Evolutionary conservation across 2,888 invertebrate species (phyloP).

Genomic region (Lithophane leautieri): DNA sequence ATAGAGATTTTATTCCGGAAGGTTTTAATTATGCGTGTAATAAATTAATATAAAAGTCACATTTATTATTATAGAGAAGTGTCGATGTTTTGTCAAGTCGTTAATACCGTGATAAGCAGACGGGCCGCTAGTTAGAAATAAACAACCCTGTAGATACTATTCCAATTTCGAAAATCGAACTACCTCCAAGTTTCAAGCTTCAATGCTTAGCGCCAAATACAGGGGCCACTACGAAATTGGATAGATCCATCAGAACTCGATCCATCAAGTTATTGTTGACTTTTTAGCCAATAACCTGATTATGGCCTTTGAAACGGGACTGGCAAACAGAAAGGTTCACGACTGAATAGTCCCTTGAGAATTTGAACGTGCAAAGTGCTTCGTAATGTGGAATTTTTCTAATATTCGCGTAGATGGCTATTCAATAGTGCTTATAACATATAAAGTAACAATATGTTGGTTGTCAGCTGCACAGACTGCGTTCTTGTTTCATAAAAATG

Average conservation of each 20-base stretch:
- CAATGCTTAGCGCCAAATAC: slow-evolving; percentile 38
- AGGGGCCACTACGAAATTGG: slow-evolving; percentile 49
- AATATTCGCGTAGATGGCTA: background rate
- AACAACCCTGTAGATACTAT: background rate
- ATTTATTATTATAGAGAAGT: background rate
- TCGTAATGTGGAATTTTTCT: slow-evolving; percentile 6
- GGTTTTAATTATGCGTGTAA: too few species aligned
- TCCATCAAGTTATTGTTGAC: slow-evolving; percentile 63
- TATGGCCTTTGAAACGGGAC: slow-evolving; percentile 38
- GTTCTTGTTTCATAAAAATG: background rate
- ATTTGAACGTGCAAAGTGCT: slow-evolving; percentile 17
- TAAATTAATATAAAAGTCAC: background rate
- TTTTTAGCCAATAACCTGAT: slow-evolving; percentile 57
- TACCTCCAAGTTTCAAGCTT: slow-evolving; percentile 8
- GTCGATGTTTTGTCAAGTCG: background rate
- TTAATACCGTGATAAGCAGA: too few species aligned
- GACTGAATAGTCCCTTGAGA: slow-evolving; percentile 23
- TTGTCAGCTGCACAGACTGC: slow-evolving; percentile 2
- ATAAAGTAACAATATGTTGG: background rate
- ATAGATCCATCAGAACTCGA: slow-evolving; percentile 58
- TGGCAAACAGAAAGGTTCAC: slow-evolving; percentile 43
- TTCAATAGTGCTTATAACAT: background rate
- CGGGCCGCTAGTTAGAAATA: background rate
- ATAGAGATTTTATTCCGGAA: too few species aligned
- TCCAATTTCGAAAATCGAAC: slow-evolving; percentile 11